These are phyloP conservation scores for Acridotheres tristis DNA, from an alignment of 2,797 vertebrate species.

Conservation along the genomic window DNA sequence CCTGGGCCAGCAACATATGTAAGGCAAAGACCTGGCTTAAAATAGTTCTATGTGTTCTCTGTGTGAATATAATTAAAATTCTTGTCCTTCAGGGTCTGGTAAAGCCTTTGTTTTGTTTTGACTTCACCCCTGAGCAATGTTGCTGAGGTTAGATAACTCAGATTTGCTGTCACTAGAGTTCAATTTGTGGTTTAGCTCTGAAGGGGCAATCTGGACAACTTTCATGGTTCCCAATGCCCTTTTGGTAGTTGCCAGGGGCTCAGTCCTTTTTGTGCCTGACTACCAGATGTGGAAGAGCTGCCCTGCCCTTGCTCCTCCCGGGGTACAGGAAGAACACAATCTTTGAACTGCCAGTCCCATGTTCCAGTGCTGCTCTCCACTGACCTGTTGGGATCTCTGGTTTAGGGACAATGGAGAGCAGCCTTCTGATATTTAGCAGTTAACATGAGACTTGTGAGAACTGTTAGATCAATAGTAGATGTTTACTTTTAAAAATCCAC, in stretches of 20 bases:
- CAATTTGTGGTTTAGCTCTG: neutral
- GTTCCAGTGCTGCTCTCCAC: fast-evolving
- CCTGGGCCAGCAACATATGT: fast-evolving
- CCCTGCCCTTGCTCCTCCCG: neutral
- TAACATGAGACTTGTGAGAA: neutral
- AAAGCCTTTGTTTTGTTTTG: neutral
- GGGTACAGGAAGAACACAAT: neutral
- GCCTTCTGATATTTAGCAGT: neutral
- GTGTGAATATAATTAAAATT: neutral
- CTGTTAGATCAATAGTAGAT: neutral
- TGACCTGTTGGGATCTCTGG: neutral
- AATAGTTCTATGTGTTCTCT: neutral
- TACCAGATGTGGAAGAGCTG: fast-evolving
- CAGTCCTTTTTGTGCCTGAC: neutral
- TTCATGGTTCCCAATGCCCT: neutral
- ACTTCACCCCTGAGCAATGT: neutral
- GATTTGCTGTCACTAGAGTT: neutral
- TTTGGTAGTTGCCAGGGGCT: neutral
- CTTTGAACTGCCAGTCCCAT: neutral
- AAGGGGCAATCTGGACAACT: neutral
- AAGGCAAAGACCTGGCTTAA: neutral
- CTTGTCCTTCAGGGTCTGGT: neutral
- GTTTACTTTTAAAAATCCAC: neutral
- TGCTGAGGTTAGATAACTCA: neutral
- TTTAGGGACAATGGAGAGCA: neutral